Evolutionary conservation across 2,797 vertebrate species (phyloP), one percentile per base, ranked within the genome.

Genomic region (Buphagus erythrorhynchus): DNA sequence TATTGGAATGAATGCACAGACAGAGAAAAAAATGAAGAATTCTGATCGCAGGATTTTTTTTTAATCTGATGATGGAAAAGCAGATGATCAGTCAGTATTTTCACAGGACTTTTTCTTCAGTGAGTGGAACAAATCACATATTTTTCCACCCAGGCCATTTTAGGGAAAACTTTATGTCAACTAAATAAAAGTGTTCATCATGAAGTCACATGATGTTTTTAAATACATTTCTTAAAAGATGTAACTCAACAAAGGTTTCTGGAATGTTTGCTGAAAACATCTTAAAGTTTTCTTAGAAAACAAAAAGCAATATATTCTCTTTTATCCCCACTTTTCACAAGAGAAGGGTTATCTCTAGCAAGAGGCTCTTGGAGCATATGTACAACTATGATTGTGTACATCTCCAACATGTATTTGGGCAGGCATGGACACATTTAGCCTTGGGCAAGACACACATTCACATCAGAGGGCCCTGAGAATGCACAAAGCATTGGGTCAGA

Each of bases 71-170:
- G 12, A 33, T 0, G 0, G 6, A 17, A 36, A 7, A 68, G 29
- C 21, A 29, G 40, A 59, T 77, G 61, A 72, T 75, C 69, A 68
- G 58, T 78, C 42, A 48, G 8, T 89, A 48, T 86, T 83, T 88
- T 93, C 65, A 81, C 6, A 88, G 29, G 35, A 40, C 11, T 87
- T 84, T 65, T 66, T 46, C 42, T 85, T 26, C 62, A 68, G 5
- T n/a, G 31, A 46, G 52, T 73, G 74, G 74, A 95, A 66, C 13
- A 78, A 78, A 74, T 67, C 36, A 40, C 28, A 14, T 57, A 35
- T 77, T 95, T 95, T 90, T 81, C 49, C 24, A 71, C 14, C 8
- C 24, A 43, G 58, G 10, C 9, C 38, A 55, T 90, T 78, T 93
- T 33, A 75, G 43, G 22, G 54, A 84, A 89, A 93, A 76, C 6